phyloP scores from a whole-genome alignment of 92 coral and sea anemone species.

The Scolanthus callimorphus region DNA sequence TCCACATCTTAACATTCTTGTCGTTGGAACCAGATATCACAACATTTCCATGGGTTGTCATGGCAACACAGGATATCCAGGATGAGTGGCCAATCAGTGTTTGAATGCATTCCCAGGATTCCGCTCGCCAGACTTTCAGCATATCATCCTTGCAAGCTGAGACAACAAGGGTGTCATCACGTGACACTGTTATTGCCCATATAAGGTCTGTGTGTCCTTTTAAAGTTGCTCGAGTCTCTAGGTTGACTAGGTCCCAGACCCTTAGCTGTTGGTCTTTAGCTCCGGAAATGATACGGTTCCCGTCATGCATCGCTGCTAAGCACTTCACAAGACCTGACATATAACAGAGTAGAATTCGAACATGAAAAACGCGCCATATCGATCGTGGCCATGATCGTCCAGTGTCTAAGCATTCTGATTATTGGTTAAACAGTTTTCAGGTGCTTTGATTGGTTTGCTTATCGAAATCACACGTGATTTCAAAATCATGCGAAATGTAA shows the following conservation, averaged over 20 bases:
- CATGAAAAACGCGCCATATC: no score
- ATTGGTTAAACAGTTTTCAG: no score
- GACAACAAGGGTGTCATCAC: constrained; percentile 60
- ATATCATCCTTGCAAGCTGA: constrained; percentile 84
- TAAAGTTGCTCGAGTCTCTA: constrained; percentile 57
- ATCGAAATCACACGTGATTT: no score
- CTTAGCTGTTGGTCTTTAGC: constrained; percentile 61
- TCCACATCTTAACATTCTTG: constrained; percentile 81
- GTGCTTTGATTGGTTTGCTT: no score
- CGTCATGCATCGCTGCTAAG: constrained; percentile 66
- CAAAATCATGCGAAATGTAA: no score
- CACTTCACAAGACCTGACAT: constrained; percentile 81
- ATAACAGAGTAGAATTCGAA: no score
- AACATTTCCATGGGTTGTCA: constrained; percentile 60
- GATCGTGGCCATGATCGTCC: no score
- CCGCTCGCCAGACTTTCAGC: constrained; percentile 78
- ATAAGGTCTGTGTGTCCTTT: constrained; percentile 74
- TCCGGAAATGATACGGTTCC: constrained; percentile 73
- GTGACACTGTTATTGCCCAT: constrained; percentile 68
- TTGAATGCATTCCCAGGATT: constrained; percentile 60
- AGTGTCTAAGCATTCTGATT: no score
- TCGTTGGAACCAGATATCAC: constrained; percentile 82
- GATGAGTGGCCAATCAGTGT: constrained; percentile 84
- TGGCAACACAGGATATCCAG: constrained; percentile 78
- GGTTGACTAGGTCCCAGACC: constrained; percentile 68